Conservation (phyloP, 2,888 invertebrate genomes). For the Ochropleura leucogaster region DNA sequence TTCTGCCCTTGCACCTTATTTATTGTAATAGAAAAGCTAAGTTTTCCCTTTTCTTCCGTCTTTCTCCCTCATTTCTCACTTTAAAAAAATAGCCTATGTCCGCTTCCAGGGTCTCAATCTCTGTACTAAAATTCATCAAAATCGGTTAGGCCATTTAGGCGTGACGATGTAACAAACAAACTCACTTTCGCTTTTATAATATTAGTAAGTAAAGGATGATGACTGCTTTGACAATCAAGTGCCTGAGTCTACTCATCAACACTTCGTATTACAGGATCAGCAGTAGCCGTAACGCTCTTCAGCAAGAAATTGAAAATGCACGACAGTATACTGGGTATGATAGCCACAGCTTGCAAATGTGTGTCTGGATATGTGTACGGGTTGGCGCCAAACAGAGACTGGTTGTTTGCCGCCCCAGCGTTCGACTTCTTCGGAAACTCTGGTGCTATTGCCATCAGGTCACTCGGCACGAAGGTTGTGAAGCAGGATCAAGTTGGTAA, state of each 20-base stretch:
- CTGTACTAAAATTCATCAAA: too few relatives aligned
- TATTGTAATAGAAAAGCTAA: too few relatives aligned
- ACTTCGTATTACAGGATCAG: slow-evolving; percentile 79
- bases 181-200: too few relatives aligned
- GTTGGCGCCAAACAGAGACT: slow-evolving; percentile 81
- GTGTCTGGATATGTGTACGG: slow-evolving; percentile 82
- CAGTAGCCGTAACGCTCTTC: slow-evolving; percentile 85
- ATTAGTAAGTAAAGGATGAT: neutral
- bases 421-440: slow-evolving; percentile 89
- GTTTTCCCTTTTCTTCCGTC: too few relatives aligned
- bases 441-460: slow-evolving; percentile 89
- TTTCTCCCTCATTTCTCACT: too few relatives aligned
- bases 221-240: neutral
- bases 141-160: too few relatives aligned
- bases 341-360: slow-evolving; percentile 87
- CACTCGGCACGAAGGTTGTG: slow-evolving; percentile 90
- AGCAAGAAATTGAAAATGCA: slow-evolving; percentile 85
- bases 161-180: too few relatives aligned
- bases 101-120: too few relatives aligned
- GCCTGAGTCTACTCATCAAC: neutral
- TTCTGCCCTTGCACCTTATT: too few relatives aligned
- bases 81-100: too few relatives aligned
- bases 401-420: slow-evolving; percentile 85
- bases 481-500: slow-evolving; percentile 87
- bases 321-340: slow-evolving; percentile 85